Evolutionary conservation across 2,888 invertebrate genomes (phyloP).

Genomic region (Yponomeuta plumbellus): DNA sequence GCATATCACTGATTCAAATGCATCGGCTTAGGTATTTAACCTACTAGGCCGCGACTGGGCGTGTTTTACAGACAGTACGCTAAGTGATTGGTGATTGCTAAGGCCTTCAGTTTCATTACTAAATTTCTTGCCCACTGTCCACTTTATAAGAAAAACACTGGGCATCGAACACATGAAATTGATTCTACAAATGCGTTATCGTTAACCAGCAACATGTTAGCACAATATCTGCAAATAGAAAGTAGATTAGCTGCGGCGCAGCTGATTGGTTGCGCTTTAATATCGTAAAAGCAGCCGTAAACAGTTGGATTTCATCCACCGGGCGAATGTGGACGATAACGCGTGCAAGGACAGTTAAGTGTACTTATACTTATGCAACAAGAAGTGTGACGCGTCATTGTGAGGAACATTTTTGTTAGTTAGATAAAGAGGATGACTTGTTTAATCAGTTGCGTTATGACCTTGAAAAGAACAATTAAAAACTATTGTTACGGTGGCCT

Average conservation of each 20-base stretch:
- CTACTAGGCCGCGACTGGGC: slow-evolving; percentile 34
- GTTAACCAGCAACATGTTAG: slow-evolving; percentile 19
- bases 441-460: no score
- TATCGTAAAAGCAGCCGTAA: slow-evolving; percentile 23
- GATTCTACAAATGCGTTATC: slow-evolving; percentile 17
- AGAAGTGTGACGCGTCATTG: no score
- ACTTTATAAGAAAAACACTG: slow-evolving; percentile 7
- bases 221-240: slow-evolving; percentile 31
- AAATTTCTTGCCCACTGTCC: neutral
- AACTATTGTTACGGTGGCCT: no score
- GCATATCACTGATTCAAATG: slow-evolving; percentile 28
- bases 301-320: slow-evolving; percentile 24
- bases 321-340: slow-evolving; percentile 18
- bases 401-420: no score
- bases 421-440: no score
- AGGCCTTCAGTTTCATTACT: neutral
- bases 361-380: neutral
- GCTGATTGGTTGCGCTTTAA: slow-evolving; percentile 34
- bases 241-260: slow-evolving; percentile 28
- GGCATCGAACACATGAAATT: neutral
- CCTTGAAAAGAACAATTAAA: no score
- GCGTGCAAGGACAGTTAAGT: slow-evolving; percentile 8
- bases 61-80: slow-evolving; percentile 19
- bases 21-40: slow-evolving; percentile 33
- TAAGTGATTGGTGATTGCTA: neutral